Base-by-base conservation (phyloP, 2,797 vertebrate genomes). In the Onychomys leucogaster region DNA sequence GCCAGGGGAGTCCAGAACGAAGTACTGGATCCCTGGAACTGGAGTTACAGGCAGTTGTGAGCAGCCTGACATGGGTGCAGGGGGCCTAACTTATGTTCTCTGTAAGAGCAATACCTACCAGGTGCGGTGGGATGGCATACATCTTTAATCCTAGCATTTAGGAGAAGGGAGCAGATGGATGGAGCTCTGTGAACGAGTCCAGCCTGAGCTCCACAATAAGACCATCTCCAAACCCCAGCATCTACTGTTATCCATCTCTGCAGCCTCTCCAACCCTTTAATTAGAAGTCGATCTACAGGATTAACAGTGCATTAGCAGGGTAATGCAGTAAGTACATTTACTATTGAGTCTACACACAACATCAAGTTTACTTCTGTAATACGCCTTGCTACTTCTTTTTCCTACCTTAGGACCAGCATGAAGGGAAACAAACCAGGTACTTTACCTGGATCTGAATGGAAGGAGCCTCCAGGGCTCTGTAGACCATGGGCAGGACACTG, bases 361-460 rank as follows among this genome's bases (percentile, higher is more conserved):
- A 71, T 46, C 91, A 23, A 29, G 83, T 8, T 82, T 46, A 83
- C 34, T 3, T 67, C 49, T 83, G 49, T 83, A 43, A 89, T 34
- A 29, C 43, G 77, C 41, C 78, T 78, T 34, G 55, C 3, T 59
- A 55, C 3, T 17, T 52, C 73, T 87, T 69, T 96, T 67, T 89
- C 82, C 89, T 75, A 41, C 41, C 77, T 94, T 88, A 84, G 81
- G 6, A 57, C 61, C 57, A 61, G 41, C 67, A 95, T 25, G 55
- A 88, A 89, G 91, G 34, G 52, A 57, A 90, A 67, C 63, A 89
- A 89, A 59, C 16, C 49, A 91, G 80, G 87, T 37, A 85, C 17
- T 41, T 10, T 98, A 99, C 99, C 99, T 99, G 99, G 90, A 99
- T 99, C 98, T 99, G 99, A 97, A 99, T 99, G 71, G 99, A 99